Evolutionary conservation across 2,797 vertebrate species (phyloP).

Genomic region (Pipistrellus pipistrellus): DNA sequence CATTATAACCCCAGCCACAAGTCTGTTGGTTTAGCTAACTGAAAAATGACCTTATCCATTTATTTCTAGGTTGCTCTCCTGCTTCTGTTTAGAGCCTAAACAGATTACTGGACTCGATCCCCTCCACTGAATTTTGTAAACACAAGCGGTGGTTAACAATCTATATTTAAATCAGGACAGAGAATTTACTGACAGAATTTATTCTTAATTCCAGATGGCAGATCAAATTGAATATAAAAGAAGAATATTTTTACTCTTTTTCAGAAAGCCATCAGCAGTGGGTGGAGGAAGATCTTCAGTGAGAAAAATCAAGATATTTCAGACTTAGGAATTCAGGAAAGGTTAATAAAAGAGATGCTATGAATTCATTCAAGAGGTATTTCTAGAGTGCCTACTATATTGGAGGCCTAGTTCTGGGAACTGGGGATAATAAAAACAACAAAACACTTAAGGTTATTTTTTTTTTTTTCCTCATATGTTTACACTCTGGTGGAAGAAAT

Average conservation of each 20-base stretch:
- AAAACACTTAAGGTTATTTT: background rate
- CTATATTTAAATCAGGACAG: slow-evolving; percentile 24
- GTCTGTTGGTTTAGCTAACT: background rate
- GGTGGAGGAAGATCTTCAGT: slow-evolving; percentile 26
- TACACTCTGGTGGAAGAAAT: background rate
- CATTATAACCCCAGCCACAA: background rate
- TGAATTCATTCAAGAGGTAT: background rate
- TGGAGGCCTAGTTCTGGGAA: background rate
- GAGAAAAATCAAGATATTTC: slow-evolving; percentile 43
- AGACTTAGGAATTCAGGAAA: background rate
- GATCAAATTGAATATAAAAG: slow-evolving; percentile 63
- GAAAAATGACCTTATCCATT: background rate
- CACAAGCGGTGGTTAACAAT: background rate
- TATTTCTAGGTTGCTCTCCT: background rate
- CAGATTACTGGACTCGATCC: background rate
- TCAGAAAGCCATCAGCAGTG: slow-evolving; percentile 46
- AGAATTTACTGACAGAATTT: slow-evolving; percentile 26
- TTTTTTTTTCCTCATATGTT: background rate
- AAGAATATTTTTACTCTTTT: slow-evolving; percentile 63
- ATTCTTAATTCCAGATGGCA: slow-evolving; percentile 20
- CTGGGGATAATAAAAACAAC: background rate
- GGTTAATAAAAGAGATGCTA: background rate
- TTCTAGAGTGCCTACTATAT: background rate
- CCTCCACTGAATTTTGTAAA: slow-evolving; percentile 56
- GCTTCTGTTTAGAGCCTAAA: slow-evolving; percentile 58